These are phyloP conservation scores for Phylloscopus whistleri DNA, from an alignment of 2,113 vertebrate species.

Conservation along the genomic window DNA sequence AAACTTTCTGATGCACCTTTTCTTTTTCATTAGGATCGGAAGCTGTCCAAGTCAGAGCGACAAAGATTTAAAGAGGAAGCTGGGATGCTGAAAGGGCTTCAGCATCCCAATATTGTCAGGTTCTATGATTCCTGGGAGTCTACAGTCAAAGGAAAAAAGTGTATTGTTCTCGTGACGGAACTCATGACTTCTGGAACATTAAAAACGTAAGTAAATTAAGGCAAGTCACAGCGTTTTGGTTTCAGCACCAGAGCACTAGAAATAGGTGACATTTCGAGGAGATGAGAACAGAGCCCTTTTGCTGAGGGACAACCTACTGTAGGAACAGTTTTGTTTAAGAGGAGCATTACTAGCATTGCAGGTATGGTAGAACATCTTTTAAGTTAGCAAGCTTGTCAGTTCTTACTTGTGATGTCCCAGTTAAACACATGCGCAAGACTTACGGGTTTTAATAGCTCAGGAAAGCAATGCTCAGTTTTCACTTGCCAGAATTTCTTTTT, in stretches of 20 bases:
- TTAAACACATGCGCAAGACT: not conserved
- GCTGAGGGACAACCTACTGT: not conserved
- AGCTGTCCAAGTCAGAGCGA: constrained; percentile 93
- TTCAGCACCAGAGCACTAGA: not conserved
- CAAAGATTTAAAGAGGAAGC: constrained; percentile 99
- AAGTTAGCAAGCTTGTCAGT: not conserved
- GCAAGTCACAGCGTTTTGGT: not conserved
- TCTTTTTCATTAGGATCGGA: constrained; percentile 85
- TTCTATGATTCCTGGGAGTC: constrained; percentile 99
- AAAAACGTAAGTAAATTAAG: constrained; percentile 89
- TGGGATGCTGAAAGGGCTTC: constrained; percentile 97
- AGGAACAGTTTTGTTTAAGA: not conserved
- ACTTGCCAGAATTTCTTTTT: not conserved
- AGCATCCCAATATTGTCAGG: constrained; percentile 98
- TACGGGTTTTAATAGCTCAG: not conserved
- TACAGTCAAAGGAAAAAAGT: constrained; percentile 95
- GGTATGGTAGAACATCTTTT: not conserved
- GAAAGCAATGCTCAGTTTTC: not conserved
- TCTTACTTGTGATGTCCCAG: not conserved
- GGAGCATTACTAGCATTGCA: not conserved
- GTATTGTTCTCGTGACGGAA: constrained; percentile 96
- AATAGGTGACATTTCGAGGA: not conserved
- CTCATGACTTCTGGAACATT: constrained; percentile 98
- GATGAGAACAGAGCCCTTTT: not conserved
- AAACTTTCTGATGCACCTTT: not conserved